Evolutionary conservation across 2,113 vertebrate species (phyloP).

Genomic region (Corythornis cristatus): DNA sequence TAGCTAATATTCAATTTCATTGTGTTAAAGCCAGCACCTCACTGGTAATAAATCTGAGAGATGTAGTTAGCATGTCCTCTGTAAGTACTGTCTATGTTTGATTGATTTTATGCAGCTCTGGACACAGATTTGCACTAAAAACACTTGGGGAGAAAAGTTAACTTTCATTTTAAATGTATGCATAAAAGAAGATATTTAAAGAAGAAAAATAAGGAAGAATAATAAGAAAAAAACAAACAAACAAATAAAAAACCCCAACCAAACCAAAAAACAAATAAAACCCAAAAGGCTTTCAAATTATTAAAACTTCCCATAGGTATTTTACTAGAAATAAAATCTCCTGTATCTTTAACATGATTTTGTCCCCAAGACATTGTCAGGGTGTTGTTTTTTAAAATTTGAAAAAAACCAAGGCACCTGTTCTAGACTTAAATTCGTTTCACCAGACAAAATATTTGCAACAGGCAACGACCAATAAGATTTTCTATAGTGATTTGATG

Average conservation of each 20-base stretch:
- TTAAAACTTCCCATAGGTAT: background rate
- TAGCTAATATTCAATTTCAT: slow-evolving; percentile 3
- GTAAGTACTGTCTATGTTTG: background rate
- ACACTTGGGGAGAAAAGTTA: background rate
- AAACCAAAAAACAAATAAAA: background rate
- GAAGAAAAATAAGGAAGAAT: background rate
- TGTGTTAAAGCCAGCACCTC: background rate
- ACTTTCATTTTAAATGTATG: background rate
- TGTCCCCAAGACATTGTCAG: background rate
- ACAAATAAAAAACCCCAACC: no score
- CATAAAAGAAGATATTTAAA: background rate
- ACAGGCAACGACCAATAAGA: background rate
- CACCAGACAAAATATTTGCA: background rate
- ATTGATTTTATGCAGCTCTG: background rate
- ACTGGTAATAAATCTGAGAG: background rate
- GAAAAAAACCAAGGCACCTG: background rate
- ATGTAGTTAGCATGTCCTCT: background rate
- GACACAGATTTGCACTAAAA: background rate
- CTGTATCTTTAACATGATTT: background rate
- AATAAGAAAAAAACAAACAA: no score
- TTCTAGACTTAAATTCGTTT: background rate
- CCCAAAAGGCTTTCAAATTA: fast-evolving
- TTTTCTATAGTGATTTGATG: background rate
- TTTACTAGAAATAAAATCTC: background rate
- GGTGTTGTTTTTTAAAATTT: background rate